Base-by-base conservation (phyloP, 2,888 invertebrate species). In the Melieria omissa region DNA sequence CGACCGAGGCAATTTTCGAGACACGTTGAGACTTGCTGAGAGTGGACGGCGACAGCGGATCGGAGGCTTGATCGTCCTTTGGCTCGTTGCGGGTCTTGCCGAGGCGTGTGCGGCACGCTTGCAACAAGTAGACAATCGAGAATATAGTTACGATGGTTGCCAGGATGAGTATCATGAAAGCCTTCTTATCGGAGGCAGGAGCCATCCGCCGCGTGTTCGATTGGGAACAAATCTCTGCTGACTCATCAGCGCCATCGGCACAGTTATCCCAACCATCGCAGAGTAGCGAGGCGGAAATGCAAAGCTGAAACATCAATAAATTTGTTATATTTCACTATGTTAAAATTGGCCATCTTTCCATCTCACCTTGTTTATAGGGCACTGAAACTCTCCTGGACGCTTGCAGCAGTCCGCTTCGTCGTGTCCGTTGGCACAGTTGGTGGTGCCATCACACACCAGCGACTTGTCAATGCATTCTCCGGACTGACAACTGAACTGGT, bases 191-290 rank as follows among this genome's bases (percentile, higher is more conserved):
- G 0, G 88, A 86, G 0, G 84, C 81, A 4, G 87, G 86, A 0
- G 87, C 84, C 77, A 82, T 88, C 75, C 88, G 88, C 7, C 88
- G 86, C n/a, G 86, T 87, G 71, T 88, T 82, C 16, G 80, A 78
- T 64, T 84, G 81, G 1, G 88, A 87, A 80, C 94, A 94, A 4
- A 90, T 89, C 3, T 91, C 89, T 1, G 90, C 89, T 6, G 90
- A 88, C 84, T 96, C 96, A 84, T 96, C 95, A 0, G 93, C 90
- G 1, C 93, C 94, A 86, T 95, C 95, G 1, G 91, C 91, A 83
- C 96, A 96, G 83, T 95, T 91, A 9, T 90, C 90, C 85, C 90
- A 91, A 0, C 93, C 92, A 85, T 96, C 94, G 80, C 96, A 96
- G 0, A 95, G 87, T 7, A 90, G 86, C 0, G 89, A 87, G 4